These are phyloP conservation scores for Galaxea fascicularis DNA, from an alignment of 92 coral and sea anemone genomes.

Conservation along the genomic window DNA sequence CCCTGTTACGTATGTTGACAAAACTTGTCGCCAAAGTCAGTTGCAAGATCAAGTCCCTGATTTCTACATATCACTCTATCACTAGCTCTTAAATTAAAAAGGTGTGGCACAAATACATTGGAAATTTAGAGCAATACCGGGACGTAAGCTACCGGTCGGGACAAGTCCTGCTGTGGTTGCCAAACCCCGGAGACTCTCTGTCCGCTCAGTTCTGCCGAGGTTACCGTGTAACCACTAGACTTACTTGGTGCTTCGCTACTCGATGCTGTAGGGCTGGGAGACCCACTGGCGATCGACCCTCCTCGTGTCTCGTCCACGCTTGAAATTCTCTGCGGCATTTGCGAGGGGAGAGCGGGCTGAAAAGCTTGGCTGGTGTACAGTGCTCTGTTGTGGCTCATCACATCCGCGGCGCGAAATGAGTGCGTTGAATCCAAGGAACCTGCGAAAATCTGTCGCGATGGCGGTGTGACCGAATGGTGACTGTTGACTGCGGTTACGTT, in stretches of 20 bases:
- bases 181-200: constrained; percentile 82
- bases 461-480: constrained; percentile 76
- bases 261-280: constrained; percentile 89
- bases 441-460: constrained; percentile 90
- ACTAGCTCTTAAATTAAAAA: constrained; percentile 52
- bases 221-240: constrained; percentile 70
- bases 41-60: constrained; percentile 45
- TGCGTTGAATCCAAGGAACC: constrained; percentile 87
- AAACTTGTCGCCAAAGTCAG: constrained; percentile 27
- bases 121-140: constrained; percentile 94
- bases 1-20: constrained; percentile 39
- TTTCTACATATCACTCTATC: constrained; percentile 57
- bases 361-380: constrained; percentile 86
- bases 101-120: constrained; percentile 73
- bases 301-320: constrained; percentile 92
- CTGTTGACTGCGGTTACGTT: constrained; percentile 84
- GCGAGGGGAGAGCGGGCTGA: constrained; percentile 85
- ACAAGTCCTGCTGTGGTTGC: constrained; percentile 99
- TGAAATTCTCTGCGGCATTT: constrained; percentile 87
- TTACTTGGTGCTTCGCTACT: constrained; percentile 81
- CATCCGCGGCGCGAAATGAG: constrained; percentile 89
- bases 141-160: constrained; percentile 95
- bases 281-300: constrained; percentile 75
- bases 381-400: constrained; percentile 88
- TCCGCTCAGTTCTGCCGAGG: constrained; percentile 83